Base-by-base conservation (phyloP, 2,113 vertebrate species). In the Gallinago undulata region DNA sequence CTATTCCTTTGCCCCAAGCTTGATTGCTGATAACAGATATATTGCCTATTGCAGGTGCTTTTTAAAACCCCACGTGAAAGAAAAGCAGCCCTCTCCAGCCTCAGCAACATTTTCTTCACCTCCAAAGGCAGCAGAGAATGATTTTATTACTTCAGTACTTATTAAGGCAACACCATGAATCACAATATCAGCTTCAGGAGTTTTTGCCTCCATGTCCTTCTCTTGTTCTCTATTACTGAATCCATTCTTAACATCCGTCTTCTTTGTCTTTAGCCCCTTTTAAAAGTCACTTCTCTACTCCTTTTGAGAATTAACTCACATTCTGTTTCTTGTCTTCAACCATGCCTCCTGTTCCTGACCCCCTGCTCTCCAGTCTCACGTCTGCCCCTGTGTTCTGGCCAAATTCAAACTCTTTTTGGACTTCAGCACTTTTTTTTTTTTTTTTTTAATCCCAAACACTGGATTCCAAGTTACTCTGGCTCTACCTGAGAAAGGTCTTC, bases 301-400 rank as follows among this genome's bases (percentile, higher is more conserved):
- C 50, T 67, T 87, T 68, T 85, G 62, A 72, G 74, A 75, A 84
- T 47, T 28, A 62, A 63, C 48, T 77, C 11, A 33, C 24, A 17
- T 75, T 66, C 8, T 31, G 4, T 78, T 84, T 67, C 37, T 35
- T 59, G 25, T n/a, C 23, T 68, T 80, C 63, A 76, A 35, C 11
- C 21, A 59, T 4, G 9, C 13, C 33, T 10, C 43, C 25, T 75
- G 6, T 17, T 75, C 9, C 59, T 57, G 33, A 35, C 1, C 2
- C 22, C 17, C 41, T 84, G 24, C 19, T 82, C 31, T 78, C 24
- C n/a, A 64, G 31, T 63, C 19, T 28, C 47, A 15, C 0, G 0
- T 41, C n/a, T 86, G 21, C 25, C 35, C 25, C 19, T 50, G 9
- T 63, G 13, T 33, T 83, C 27, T 50, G 57, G 24, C 5, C 23